These are phyloP conservation scores for Andinoacara biseriatus DNA, from an alignment of 2,113 vertebrate species.

Conservation along the genomic window DNA sequence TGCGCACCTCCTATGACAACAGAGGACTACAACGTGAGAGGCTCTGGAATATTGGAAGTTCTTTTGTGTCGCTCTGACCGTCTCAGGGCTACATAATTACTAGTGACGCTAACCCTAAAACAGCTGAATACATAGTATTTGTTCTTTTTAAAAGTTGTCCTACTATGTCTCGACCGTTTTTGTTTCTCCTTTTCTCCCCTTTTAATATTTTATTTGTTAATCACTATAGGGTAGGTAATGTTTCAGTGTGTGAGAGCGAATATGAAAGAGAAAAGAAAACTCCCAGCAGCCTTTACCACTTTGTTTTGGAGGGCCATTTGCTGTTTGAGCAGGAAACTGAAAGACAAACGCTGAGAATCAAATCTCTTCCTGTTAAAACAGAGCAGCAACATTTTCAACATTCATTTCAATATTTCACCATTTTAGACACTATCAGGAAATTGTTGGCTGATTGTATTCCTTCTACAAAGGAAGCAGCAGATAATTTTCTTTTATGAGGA, in stretches of 20 bases:
- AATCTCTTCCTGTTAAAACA: not conserved
- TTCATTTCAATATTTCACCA: constrained; percentile 12
- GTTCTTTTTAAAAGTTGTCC: no score
- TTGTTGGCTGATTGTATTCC: constrained; percentile 1
- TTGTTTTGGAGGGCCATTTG: not conserved
- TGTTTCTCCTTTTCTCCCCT: no score
- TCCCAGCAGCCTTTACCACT: not conserved
- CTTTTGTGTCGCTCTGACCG: no score
- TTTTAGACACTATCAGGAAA: constrained; percentile 11
- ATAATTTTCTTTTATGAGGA: constrained; percentile 10
- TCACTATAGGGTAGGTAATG: no score
- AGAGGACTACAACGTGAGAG: no score
- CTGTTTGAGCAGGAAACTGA: not conserved
- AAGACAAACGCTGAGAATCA: not conserved
- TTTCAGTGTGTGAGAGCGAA: not conserved
- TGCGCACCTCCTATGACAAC: no score
- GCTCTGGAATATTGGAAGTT: no score
- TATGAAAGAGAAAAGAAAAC: not conserved
- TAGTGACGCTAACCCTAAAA: no score
- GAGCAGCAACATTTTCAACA: not conserved
- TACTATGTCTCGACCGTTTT: no score
- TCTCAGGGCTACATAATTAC: no score
- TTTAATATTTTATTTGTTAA: no score
- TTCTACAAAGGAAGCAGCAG: not conserved
- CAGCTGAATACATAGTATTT: no score